phyloP scores from a whole-genome alignment of 1,140 invertebrate species.

The Argopecten irradians region DNA sequence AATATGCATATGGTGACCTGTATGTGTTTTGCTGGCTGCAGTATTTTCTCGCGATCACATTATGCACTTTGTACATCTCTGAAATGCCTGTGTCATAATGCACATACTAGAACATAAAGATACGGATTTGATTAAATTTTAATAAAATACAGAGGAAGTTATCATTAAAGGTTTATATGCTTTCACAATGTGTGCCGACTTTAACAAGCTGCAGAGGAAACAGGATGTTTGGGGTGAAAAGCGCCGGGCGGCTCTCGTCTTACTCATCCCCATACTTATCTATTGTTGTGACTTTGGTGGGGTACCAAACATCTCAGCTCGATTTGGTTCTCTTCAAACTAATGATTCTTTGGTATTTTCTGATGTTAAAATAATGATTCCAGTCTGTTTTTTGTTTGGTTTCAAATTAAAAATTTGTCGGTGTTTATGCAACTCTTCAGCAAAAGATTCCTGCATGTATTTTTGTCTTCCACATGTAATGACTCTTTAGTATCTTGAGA shows the following conservation, averaged over 20 bases:
- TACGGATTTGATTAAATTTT: neutral
- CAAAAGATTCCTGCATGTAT: no score
- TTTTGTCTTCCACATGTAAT: no score
- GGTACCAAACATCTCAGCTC: neutral
- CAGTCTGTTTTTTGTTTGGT: no score
- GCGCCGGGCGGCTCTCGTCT: neutral
- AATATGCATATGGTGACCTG: neutral
- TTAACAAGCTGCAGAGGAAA: slow-evolving; percentile 16
- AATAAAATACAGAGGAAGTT: neutral
- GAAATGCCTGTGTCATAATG: neutral
- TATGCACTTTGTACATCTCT: neutral
- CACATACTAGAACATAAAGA: neutral
- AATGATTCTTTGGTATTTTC: neutral
- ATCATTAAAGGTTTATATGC: slow-evolving; percentile 18
- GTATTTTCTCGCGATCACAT: neutral
- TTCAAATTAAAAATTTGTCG: no score
- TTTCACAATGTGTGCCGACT: neutral
- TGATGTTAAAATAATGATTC: no score
- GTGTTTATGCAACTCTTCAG: no score
- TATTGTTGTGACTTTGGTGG: neutral
- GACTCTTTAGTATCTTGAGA: neutral
- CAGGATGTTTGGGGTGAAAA: neutral
- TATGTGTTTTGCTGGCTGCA: neutral
- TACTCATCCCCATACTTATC: neutral
- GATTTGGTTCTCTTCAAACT: neutral